Percentiles rank a stretch among this genome's conserved stretches.
Conservation (phyloP, 2,797 vertebrate genomes). For the Bradypodion pumilum region DNA sequence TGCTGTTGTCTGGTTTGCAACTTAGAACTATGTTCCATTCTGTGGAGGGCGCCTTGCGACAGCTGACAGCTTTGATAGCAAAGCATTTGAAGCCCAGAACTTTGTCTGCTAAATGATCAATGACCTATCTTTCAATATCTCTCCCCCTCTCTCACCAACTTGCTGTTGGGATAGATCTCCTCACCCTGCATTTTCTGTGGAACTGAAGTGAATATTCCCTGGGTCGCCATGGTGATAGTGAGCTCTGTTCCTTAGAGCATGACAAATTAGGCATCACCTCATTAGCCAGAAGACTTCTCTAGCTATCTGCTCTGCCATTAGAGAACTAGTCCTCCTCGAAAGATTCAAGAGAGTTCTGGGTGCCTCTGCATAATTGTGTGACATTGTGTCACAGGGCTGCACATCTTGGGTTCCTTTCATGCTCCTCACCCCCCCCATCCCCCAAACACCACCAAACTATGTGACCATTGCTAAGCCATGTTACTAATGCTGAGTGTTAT, state of each 20-base stretch:
- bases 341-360: background rate
- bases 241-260: conserved; percentile 65
- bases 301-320: background rate
- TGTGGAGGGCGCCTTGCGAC: background rate
- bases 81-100: background rate
- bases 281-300: conserved; percentile 48
- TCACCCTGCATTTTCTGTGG: conserved; percentile 18
- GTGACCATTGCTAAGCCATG: background rate
- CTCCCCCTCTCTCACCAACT: background rate
- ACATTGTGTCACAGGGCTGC: background rate
- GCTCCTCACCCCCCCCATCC: background rate
- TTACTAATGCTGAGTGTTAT: background rate
- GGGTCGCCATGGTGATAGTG: conserved; percentile 86
- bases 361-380: background rate
- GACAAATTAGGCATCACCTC: conserved; percentile 74
- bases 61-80: background rate
- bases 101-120: background rate
- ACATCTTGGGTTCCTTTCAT: background rate
- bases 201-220: conserved; percentile 53
- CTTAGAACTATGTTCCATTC: background rate
- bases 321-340: background rate
- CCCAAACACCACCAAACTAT: background rate
- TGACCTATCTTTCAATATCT: background rate
- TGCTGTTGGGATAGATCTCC: conserved; percentile 64
- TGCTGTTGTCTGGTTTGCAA: conserved; percentile 42